Base-by-base conservation (phyloP, 2,888 invertebrate genomes). In the Drosophila mettleri region DNA sequence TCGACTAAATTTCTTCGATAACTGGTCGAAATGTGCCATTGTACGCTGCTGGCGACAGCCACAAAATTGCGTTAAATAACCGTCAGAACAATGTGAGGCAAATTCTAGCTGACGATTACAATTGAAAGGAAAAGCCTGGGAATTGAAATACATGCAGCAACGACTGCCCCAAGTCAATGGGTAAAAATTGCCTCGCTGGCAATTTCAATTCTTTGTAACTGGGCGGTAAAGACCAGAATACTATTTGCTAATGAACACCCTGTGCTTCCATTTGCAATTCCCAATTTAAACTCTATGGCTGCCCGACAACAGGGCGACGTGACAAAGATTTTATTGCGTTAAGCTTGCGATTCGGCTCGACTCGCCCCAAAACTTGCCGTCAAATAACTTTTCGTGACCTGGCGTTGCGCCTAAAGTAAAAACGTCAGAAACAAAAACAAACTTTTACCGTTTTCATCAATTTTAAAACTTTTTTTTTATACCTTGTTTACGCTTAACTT, bases 291-390 rank as follows among this genome's bases (percentile, higher is more conserved):
- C 39, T 43, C 41, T 49, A 33, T 24, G 45, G 45, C 34, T 27
- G 36, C 33, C 14, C 4, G 31, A 12, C 22, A 43, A 51, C 71
- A 8, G 41, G 34, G 60, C 43, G 27, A 79, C 80, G 86, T 79
- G 86, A 72, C 80, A 69, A 69, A 70, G 86, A 80, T 80, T 76
- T 72, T 62, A 69, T 72, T 73, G 64, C 62, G 76, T 71, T 75
- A 18, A 29, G 62, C 45, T 38, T 27, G 31, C 24, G 4, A 39
- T 29, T 31, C 22, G 41, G 29, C 14, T 48, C 48, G 31, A 1
- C 20, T 49, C 22, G n/a, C 16, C 53, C 31, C 27, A 12, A 18
- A 12, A 10, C 22, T 55, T 59, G 12, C 39, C 43, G 54, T 65
- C 36, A 43, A 60, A 45, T 22, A 74, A 76, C 67, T 59, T 57